Evolutionary conservation across 1,140 invertebrate species (phyloP), one percentile per base, ranked within the genome.

Genomic region (Cataglyphis hispanica): DNA sequence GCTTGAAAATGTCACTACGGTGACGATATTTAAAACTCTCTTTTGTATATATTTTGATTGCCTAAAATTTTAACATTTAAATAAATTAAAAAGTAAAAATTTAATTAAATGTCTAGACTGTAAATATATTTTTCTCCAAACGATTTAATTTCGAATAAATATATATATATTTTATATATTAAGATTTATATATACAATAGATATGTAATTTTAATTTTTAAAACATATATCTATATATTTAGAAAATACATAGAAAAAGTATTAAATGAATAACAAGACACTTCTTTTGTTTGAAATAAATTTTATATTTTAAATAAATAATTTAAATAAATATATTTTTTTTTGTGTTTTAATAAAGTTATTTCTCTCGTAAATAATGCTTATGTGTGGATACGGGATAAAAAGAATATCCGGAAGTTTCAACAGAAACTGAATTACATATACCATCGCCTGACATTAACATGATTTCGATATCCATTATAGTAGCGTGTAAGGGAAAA

Each of bases 391-490:
- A 37, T 67, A 31, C 64, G 2, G 7, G 1, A 19, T 61, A 19
- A 74, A 67, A 60, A 83, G 56, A 53, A 60, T 61, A 27, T 40
- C 11, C 61, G 46, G 22, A 16, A 80, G 46, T 80, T 53, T 53
- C 46, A 34, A 5, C 50, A 40, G 10, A 69, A 69, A 80, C 19
- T 69, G 31, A 56, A 56, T 80, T 80, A 50, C 46, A 50, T 19
- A 43, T 27, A 22, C 22, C 78, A 60, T 72, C 66, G 25, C 19
- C 78, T 43, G 53, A 81, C 40, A 56, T 72, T 83, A 83, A 83
- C 70, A 37, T 60, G 56, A 83, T 83, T 83, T 61, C 53, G 37
- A 83, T 72, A 72, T 83, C 78, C 67, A 83, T 83, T 83, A 83
- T 74, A 60, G 53, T 19, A 25, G 34, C 61, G 67, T 60, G 13